Conservation (phyloP, 2,113 vertebrate genomes). For the Tragelaphus scriptus region DNA sequence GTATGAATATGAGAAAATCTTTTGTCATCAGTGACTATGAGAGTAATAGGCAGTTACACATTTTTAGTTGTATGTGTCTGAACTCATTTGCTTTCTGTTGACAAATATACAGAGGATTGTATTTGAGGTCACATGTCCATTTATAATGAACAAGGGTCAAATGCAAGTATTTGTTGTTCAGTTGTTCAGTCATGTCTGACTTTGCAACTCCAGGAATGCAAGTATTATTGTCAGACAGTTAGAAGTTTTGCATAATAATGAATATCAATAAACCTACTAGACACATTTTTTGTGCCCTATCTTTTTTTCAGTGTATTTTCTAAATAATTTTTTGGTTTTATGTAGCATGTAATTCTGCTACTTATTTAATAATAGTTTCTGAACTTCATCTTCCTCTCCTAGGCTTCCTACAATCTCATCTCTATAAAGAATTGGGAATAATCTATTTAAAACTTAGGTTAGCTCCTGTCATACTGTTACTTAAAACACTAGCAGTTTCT, state of each 20-base stretch:
- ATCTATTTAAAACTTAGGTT: neutral
- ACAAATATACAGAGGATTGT: neutral
- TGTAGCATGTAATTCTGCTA: neutral
- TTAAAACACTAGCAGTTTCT: neutral
- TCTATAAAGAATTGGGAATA: neutral
- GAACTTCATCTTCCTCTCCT: neutral
- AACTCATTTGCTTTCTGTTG: constrained; percentile 44
- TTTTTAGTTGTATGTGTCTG: constrained; percentile 9
- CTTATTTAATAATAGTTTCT: neutral
- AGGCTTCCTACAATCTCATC: neutral
- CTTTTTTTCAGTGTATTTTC: neutral
- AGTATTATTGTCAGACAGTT: neutral
- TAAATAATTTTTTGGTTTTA: neutral
- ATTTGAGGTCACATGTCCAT: neutral
- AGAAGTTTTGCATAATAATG: neutral
- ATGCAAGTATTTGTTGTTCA: neutral
- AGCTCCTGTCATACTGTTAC: neutral
- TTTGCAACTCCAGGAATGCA: neutral
- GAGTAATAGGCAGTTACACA: neutral
- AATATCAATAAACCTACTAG: neutral
- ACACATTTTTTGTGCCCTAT: neutral
- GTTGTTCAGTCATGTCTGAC: neutral
- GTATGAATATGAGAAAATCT: constrained; percentile 3
- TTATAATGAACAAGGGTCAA: neutral
- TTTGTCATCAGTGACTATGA: neutral